phyloP scores from a whole-genome alignment of 2,113 vertebrate species.

The Sterrhoptilus dennistouni region DNA sequence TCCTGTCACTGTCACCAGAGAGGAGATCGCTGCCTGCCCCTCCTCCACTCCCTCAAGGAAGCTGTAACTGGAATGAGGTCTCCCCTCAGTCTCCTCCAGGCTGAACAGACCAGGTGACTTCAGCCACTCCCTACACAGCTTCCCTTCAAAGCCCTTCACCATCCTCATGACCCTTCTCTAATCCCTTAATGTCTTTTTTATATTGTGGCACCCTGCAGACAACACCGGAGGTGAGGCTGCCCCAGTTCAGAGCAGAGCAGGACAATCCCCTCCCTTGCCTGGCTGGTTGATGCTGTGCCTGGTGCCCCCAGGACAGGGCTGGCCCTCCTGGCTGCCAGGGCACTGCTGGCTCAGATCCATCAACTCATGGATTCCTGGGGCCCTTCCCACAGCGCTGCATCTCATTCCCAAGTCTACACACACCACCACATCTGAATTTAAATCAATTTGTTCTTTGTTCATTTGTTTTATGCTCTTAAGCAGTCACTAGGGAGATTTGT shows the following conservation, averaged over 20 bases:
- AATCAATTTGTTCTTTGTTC: not conserved
- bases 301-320: accelerated
- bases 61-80: accelerated
- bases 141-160: accelerated
- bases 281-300: accelerated
- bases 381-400: not conserved
- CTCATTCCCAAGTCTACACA: not conserved
- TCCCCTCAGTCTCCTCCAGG: not conserved
- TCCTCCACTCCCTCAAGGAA: not conserved
- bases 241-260: accelerated
- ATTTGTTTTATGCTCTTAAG: not conserved
- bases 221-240: not conserved
- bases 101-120: not conserved
- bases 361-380: accelerated
- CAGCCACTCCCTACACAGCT: accelerated
- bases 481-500: not conserved
- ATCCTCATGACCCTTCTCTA: not conserved
- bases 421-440: not conserved
- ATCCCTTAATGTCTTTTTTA: accelerated
- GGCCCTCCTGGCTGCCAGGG: not conserved
- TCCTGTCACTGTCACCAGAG: not conserved
- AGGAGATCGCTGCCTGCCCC: no score
- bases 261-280: not conserved
- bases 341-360: accelerated
- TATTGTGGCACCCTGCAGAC: not conserved